A percentile compares a stretch with the other conserved stretches of the same genome.
phyloP scores from a whole-genome alignment of 2,797 vertebrate species.

The Cuculus canorus region DNA sequence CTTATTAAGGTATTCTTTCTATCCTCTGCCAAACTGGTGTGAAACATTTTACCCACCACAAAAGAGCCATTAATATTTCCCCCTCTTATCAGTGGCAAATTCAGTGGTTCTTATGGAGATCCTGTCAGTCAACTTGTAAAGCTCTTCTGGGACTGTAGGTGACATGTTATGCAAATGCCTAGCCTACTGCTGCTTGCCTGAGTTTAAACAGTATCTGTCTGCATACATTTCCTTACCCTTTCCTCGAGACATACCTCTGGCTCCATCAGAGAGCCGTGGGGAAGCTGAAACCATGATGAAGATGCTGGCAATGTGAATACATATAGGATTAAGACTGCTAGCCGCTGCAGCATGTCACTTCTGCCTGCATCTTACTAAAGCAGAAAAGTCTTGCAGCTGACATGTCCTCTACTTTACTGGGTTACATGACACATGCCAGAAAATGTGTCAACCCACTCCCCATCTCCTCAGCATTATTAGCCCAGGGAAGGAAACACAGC shows the following conservation, averaged over 20 bases:
- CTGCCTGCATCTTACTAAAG: conserved; percentile 27
- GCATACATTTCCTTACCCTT: background rate
- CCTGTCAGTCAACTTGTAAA: background rate
- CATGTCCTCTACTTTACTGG: conserved; percentile 53
- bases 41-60: background rate
- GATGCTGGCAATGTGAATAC: background rate
- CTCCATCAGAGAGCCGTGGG: background rate
- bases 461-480: conserved; percentile 55
- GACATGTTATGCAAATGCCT: background rate
- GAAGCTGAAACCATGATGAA: background rate
- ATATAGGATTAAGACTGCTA: conserved; percentile 7
- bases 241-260: background rate
- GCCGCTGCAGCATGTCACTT: background rate
- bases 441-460: conserved; percentile 63
- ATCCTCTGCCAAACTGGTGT: background rate
- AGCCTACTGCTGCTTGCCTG: background rate
- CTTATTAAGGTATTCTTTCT: background rate
- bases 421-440: conserved; percentile 53
- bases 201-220: background rate
- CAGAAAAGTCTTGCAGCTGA: conserved; percentile 55
- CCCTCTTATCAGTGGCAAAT: background rate
- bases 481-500: conserved; percentile 45
- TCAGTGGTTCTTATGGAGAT: background rate
- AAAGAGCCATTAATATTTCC: background rate
- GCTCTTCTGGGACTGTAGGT: background rate